A percentile compares a stretch with the other conserved stretches of the same genome.
Evolutionary conservation across 1,140 invertebrate genomes (phyloP).

Genomic region (Drosophila melanica): DNA sequence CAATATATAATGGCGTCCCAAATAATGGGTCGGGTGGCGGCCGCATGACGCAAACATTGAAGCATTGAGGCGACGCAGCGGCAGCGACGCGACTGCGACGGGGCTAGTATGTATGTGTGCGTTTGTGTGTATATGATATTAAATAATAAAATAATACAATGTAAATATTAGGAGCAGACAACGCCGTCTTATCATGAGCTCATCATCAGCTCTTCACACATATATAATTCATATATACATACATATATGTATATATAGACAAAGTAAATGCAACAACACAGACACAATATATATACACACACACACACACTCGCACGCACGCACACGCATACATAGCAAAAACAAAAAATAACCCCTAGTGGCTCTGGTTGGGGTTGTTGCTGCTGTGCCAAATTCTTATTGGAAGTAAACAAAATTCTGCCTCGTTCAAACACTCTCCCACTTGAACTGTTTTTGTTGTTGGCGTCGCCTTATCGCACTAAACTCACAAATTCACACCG

Average conservation of each 20-base stretch:
- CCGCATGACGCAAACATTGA: conserved; percentile 63
- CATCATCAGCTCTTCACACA: conserved; percentile 35
- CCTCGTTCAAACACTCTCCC: neutral
- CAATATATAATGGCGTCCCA: conserved; percentile 25
- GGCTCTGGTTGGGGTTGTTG: conserved; percentile 43
- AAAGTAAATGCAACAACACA: conserved; percentile 29
- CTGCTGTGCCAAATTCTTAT: conserved; percentile 27
- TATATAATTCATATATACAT: neutral
- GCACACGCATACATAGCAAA: neutral
- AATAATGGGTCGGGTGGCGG: conserved; percentile 18
- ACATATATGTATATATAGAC: neutral
- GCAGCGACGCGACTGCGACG: conserved; percentile 18
- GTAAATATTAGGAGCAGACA: conserved; percentile 24
- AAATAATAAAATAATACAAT: conserved; percentile 3
- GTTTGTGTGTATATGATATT: conserved; percentile 15
- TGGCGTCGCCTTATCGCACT: neutral
- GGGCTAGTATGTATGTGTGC: conserved; percentile 6
- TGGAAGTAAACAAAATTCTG: conserved; percentile 28
- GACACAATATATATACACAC: conserved; percentile 9
- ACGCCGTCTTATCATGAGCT: conserved; percentile 45
- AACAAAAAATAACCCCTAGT: conserved; percentile 49
- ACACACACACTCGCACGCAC: conserved; percentile 1
- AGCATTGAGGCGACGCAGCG: conserved; percentile 23
- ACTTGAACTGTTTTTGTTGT: conserved; percentile 28
- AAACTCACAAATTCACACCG: neutral